A percentile compares a stretch with the other conserved stretches of the same genome.
phyloP scores from a whole-genome alignment of 2,113 vertebrate genomes.

The Myrmecophaga tridactyla region DNA sequence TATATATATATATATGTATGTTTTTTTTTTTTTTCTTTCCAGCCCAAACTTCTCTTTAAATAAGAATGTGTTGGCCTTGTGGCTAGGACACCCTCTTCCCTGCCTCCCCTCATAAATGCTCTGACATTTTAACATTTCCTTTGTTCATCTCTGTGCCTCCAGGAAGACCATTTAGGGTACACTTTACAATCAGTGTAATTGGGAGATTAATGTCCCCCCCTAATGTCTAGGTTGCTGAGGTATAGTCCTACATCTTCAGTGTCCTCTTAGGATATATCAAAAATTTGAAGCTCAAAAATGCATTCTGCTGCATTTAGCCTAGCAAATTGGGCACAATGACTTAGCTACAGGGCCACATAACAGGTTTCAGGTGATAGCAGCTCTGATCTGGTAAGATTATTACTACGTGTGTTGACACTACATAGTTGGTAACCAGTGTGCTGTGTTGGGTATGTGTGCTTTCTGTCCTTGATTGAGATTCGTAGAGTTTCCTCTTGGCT shows the following conservation, averaged over 20 bases:
- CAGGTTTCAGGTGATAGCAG: neutral
- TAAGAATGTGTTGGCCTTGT: slow-evolving; percentile 12
- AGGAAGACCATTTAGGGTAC: neutral
- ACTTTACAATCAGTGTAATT: neutral
- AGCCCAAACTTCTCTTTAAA: slow-evolving; percentile 20
- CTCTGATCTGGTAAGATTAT: neutral
- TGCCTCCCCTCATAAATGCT: neutral
- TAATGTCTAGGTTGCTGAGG: neutral
- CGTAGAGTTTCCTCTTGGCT: neutral
- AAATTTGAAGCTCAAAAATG: slow-evolving; percentile 9
- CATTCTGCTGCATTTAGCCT: neutral
- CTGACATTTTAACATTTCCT: too few relatives aligned
- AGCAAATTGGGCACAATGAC: neutral
- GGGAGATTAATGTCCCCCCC: neutral
- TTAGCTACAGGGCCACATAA: neutral
- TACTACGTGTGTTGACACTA: neutral
- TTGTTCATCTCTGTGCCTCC: neutral
- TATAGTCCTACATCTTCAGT: neutral
- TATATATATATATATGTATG: neutral
- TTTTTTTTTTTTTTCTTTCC: neutral
- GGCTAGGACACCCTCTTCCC: slow-evolving; percentile 3
- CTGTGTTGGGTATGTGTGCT: neutral
- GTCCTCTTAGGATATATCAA: slow-evolving; percentile 27
- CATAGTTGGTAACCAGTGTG: neutral
- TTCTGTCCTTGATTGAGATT: neutral